Evolutionary conservation across 2,888 invertebrate species (phyloP).

Genomic region (Rhagium mordax): DNA sequence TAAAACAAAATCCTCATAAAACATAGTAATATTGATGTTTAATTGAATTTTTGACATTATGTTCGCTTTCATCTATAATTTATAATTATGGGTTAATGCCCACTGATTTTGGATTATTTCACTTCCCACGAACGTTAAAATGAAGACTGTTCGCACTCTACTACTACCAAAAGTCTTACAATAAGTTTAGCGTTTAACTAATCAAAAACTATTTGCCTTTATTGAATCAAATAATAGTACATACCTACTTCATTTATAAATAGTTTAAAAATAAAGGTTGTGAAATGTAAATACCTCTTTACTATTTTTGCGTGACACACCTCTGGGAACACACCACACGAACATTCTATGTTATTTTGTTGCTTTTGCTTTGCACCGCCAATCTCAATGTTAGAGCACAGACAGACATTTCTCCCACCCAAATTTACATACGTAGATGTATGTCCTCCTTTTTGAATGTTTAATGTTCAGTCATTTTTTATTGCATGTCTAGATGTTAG

Average conservation of each 20-base stretch:
- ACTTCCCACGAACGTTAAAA: background rate
- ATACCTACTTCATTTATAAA: slow-evolving; percentile 54
- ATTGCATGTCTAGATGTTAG: slow-evolving; percentile 57
- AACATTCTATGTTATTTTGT: slow-evolving; percentile 68
- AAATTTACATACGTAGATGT: slow-evolving; percentile 28
- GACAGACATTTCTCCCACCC: slow-evolving; percentile 19
- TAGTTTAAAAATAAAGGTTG: slow-evolving; percentile 62
- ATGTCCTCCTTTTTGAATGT: slow-evolving; percentile 37
- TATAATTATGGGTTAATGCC: too few species aligned
- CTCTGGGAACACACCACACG: slow-evolving; percentile 61
- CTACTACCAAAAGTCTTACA: slow-evolving; percentile 28
- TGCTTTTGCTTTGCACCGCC: slow-evolving; percentile 66
- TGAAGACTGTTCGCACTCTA: background rate
- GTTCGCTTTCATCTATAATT: too few species aligned
- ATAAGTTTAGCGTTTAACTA: slow-evolving; percentile 39
- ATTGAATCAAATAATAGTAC: slow-evolving; percentile 54
- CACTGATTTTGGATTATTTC: background rate
- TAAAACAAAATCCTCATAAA: too few species aligned
- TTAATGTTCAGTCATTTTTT: slow-evolving; percentile 25
- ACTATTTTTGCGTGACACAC: slow-evolving; percentile 38
- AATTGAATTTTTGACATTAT: too few species aligned
- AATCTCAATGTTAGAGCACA: slow-evolving; percentile 59
- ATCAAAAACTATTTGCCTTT: slow-evolving; percentile 55
- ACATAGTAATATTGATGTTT: too few species aligned
- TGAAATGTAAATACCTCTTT: slow-evolving; percentile 55